Percentiles rank a stretch among this genome's conserved stretches.
These are phyloP conservation scores for Psittacula echo DNA, from an alignment of 2,797 vertebrate species.

Conservation along the genomic window DNA sequence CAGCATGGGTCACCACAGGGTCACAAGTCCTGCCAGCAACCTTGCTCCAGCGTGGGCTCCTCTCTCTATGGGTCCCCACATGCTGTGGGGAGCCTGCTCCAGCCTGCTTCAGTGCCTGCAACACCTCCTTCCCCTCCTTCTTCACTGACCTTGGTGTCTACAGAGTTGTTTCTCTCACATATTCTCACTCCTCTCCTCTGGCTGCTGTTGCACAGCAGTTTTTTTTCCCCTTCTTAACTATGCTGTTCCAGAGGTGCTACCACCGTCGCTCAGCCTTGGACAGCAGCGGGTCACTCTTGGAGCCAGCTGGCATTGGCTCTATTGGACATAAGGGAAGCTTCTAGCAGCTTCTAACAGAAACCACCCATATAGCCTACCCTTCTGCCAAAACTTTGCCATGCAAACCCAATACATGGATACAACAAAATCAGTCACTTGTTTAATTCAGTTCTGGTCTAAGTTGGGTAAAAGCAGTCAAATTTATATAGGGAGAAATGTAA, in stretches of 20 bases:
- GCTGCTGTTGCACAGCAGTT: background rate
- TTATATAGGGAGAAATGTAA: background rate
- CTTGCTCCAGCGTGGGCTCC: background rate
- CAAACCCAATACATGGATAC: background rate
- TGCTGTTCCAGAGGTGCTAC: background rate
- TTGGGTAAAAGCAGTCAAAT: background rate
- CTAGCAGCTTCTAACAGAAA: background rate
- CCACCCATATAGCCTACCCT: background rate
- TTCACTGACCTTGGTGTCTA: background rate
- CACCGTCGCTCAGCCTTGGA: background rate
- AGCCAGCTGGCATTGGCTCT: background rate
- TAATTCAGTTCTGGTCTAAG: background rate
- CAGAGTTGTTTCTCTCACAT: background rate
- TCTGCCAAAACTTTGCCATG: background rate
- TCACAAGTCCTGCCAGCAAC: background rate
- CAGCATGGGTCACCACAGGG: background rate
- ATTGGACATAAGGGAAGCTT: background rate
- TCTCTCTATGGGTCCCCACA: background rate
- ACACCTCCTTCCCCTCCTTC: background rate
- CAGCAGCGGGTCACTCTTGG: background rate
- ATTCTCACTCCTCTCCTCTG: background rate
- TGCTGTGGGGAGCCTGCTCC: background rate
- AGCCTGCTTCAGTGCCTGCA: background rate
- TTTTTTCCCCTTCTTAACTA: background rate
- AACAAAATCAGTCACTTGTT: conserved; percentile 23